Evolutionary conservation across 2,888 invertebrate species (phyloP).

Genomic region (Oscheius sp.): DNA sequence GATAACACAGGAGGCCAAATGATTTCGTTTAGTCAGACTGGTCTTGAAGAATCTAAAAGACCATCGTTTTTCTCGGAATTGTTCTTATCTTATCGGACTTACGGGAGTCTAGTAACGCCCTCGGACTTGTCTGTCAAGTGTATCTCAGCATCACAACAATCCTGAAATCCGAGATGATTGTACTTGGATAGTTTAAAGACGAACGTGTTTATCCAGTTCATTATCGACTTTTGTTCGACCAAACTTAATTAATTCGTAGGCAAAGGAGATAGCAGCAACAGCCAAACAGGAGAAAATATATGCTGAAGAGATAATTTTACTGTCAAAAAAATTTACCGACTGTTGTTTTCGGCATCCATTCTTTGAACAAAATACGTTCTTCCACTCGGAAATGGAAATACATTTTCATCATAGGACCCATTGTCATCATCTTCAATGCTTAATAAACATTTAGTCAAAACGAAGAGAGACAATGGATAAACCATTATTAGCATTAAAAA

Average conservation of each 20-base stretch:
- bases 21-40: conserved; percentile 31
- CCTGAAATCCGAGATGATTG: not conserved
- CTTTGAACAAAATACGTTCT: conserved; percentile 59
- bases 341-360: conserved; percentile 55
- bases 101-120: conserved; percentile 1
- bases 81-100: not conserved
- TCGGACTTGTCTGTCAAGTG: conserved; percentile 5
- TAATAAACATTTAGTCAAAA: no score
- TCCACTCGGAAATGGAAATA: conserved; percentile 63
- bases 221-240: conserved; percentile 30
- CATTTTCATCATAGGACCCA: conserved; percentile 66
- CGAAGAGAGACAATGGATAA: not conserved
- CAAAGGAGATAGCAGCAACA: conserved; percentile 47
- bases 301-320: conserved; percentile 28
- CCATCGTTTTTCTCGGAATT: not conserved
- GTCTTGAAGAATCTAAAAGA: conserved; percentile 42
- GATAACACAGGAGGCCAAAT: conserved; percentile 41
- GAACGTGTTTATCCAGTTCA: not conserved
- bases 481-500: not conserved
- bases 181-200: not conserved
- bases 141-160: conserved; percentile 20
- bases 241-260: conserved; percentile 51
- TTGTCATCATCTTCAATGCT: not conserved
- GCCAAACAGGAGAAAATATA: conserved; percentile 62
- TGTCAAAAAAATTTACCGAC: conserved; percentile 35